Conservation (phyloP, 2,888 invertebrate genomes). For the Hirudinaria manillensis region DNA sequence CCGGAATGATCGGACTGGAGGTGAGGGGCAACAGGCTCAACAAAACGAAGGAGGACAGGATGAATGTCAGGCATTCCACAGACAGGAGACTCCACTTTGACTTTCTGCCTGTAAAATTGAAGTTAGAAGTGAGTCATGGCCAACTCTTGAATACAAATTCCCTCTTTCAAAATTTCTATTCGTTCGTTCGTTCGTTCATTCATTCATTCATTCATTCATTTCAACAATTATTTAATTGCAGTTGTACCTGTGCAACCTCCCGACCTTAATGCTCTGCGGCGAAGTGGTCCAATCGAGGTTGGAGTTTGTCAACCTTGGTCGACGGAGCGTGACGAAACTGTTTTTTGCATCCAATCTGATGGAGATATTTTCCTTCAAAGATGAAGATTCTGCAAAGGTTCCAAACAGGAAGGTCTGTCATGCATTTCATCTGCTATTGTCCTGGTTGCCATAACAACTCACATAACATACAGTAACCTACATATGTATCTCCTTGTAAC, state of each 20-base stretch:
- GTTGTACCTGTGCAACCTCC: constrained; percentile 20
- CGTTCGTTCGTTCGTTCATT: no score
- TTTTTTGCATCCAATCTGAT: constrained; percentile 15
- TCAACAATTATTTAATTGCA: background rate
- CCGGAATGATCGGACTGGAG: background rate
- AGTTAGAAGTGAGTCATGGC: constrained; percentile 8
- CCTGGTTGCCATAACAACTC: no score
- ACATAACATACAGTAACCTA: no score
- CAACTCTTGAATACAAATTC: no score
- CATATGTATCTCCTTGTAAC: no score
- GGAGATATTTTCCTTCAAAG: constrained; percentile 18
- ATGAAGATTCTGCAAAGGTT: background rate
- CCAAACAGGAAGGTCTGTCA: background rate
- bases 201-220: background rate
- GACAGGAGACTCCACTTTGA: constrained; percentile 21
- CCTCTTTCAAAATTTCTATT: no score
- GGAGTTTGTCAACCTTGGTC: constrained; percentile 20
- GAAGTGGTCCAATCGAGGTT: constrained; percentile 9
- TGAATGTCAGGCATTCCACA: background rate
- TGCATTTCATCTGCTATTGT: no score
- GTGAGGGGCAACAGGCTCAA: constrained; percentile 26
- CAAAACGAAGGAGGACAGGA: constrained; percentile 20
- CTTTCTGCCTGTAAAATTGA: constrained; percentile 5
- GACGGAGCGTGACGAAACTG: background rate
- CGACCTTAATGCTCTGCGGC: constrained; percentile 14